Conservation (phyloP, 2,888 invertebrate species). For the Drosophila atroscutellata region DNA sequence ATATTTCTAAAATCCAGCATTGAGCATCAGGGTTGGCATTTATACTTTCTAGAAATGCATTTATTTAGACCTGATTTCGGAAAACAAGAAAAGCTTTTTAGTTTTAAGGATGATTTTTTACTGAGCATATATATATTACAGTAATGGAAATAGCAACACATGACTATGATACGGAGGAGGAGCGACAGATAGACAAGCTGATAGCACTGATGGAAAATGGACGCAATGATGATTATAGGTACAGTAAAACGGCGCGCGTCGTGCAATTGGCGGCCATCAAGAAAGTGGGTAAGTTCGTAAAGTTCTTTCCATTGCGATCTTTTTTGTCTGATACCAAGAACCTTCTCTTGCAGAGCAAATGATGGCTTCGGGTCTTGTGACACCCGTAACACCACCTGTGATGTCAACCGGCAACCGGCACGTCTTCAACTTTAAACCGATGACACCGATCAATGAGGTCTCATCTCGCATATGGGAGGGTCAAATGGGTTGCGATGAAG, state of each 20-base stretch:
- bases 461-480: slow-evolving; percentile 74
- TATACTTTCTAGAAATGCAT: too few relatives aligned
- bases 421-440: slow-evolving; percentile 45
- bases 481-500: slow-evolving; percentile 41
- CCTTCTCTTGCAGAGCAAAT: slow-evolving; percentile 85
- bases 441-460: slow-evolving; percentile 77
- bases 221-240: slow-evolving; percentile 86
- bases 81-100: not conserved
- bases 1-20: not conserved
- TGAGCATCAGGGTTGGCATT: too few relatives aligned
- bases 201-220: slow-evolving; percentile 88
- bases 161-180: slow-evolving; percentile 89
- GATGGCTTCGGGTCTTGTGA: slow-evolving; percentile 86
- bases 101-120: not conserved
- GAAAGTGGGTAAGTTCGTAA: slow-evolving; percentile 83
- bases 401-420: slow-evolving; percentile 41
- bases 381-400: slow-evolving; percentile 86
- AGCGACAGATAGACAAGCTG: slow-evolving; percentile 84
- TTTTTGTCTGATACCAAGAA: not conserved
- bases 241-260: slow-evolving; percentile 80
- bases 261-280: slow-evolving; percentile 83
- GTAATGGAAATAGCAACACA: slow-evolving; percentile 93
- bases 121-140: too few relatives aligned
- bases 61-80: not conserved
- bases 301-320: not conserved